Evolutionary conservation across 1,140 invertebrate genomes (phyloP).

Genomic region (Metaphire vulgaris): DNA sequence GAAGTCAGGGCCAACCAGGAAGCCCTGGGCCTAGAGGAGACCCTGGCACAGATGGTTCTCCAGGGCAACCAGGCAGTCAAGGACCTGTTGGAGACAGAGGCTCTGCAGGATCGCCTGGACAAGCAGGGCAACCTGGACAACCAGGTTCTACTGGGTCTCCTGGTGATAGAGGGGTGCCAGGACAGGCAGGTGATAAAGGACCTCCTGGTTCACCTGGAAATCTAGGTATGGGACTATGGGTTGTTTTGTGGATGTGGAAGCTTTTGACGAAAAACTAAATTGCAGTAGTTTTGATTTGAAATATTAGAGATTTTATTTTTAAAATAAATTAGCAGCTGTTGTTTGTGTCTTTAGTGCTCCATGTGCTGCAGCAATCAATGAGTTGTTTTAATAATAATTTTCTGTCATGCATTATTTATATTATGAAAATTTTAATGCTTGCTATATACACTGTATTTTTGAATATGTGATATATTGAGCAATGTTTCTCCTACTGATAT

Average conservation of each 20-base stretch:
- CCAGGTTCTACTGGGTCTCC: slow-evolving; percentile 8
- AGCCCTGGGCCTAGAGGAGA: slow-evolving; percentile 14
- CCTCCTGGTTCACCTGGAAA: slow-evolving; percentile 13
- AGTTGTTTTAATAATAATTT: no score
- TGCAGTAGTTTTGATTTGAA: not conserved
- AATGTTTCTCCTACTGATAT: no score
- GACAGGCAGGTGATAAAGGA: slow-evolving; percentile 13
- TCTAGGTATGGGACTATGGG: slow-evolving; percentile 2
- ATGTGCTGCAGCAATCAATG: no score
- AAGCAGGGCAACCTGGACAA: slow-evolving; percentile 5
- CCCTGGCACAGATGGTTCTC: slow-evolving; percentile 9
- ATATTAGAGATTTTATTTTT: no score
- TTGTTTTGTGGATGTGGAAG: not conserved
- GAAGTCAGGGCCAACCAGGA: not conserved
- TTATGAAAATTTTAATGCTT: no score
- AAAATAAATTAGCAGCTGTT: no score
- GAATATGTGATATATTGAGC: no score
- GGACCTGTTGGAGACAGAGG: slow-evolving; percentile 26
- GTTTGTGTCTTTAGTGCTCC: no score
- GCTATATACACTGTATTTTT: no score
- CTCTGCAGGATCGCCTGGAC: not conserved
- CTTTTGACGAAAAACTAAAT: not conserved
- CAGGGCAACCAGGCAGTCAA: not conserved
- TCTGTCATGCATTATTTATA: no score
- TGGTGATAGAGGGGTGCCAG: slow-evolving; percentile 9